These are phyloP conservation scores for Gouania willdenowi DNA, from an alignment of 2,797 vertebrate species.

Conservation along the genomic window DNA sequence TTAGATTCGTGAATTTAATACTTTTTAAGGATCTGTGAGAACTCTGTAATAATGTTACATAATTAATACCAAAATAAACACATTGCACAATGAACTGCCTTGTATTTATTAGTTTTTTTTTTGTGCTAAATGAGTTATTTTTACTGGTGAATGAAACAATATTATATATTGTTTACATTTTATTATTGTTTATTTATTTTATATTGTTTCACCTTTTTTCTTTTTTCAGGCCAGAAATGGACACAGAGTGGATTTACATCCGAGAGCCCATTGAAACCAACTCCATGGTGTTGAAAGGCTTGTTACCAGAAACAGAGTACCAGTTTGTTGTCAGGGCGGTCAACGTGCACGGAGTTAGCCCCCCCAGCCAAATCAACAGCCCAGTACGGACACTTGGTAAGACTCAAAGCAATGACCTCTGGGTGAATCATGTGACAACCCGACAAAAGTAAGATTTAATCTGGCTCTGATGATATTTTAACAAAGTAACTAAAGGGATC, in stretches of 20 bases:
- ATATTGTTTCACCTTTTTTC: not conserved
- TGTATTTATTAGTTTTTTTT: too few species aligned
- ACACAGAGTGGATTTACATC: slow-evolving; percentile 88
- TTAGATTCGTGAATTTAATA: too few species aligned
- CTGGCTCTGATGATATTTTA: slow-evolving; percentile 14
- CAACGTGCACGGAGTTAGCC: slow-evolving; percentile 82
- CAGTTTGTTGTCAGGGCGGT: slow-evolving; percentile 87
- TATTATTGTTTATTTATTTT: too few species aligned
- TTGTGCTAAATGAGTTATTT: too few species aligned
- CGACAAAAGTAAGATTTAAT: not conserved
- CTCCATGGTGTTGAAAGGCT: slow-evolving; percentile 91
- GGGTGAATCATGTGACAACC: not conserved
- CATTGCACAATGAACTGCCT: too few species aligned
- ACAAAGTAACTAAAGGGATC: too few species aligned
- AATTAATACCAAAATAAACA: too few species aligned
- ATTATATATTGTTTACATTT: too few species aligned
- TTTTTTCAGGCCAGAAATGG: slow-evolving; percentile 84
- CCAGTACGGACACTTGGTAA: slow-evolving; percentile 82
- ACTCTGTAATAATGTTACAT: too few species aligned
- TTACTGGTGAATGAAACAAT: too few species aligned
- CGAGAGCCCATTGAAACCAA: slow-evolving; percentile 85
- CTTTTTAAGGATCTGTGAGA: too few species aligned
- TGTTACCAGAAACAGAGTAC: slow-evolving; percentile 85
- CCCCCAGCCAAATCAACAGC: slow-evolving; percentile 79
- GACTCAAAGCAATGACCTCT: slow-evolving; percentile 37